Conservation (phyloP, 2,113 vertebrate species). For the Myrmecophaga tridactyla region DNA sequence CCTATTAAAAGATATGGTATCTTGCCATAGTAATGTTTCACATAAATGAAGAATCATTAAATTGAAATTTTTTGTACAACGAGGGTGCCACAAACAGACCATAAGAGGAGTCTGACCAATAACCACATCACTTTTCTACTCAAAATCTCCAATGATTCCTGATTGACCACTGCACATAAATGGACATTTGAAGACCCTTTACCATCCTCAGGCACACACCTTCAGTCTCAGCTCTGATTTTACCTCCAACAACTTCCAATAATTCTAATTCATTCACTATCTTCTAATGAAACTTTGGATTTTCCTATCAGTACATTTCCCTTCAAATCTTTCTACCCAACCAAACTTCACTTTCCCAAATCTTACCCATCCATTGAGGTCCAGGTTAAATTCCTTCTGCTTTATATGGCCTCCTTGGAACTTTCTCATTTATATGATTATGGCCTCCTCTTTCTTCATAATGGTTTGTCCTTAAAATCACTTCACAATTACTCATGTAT, state of each 20-base stretch:
- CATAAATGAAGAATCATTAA: constrained; percentile 38
- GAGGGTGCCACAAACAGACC: not conserved
- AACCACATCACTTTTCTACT: not conserved
- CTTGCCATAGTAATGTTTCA: constrained; percentile 13
- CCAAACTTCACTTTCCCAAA: not conserved
- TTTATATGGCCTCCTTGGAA: not conserved
- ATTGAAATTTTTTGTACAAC: constrained; percentile 18
- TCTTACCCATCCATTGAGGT: not conserved
- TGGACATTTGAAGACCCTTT: not conserved
- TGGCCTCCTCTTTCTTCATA: not conserved
- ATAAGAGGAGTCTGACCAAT: not conserved
- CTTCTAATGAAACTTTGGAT: not conserved
- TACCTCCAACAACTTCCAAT: not conserved
- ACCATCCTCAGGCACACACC: not conserved
- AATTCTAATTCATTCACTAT: not conserved
- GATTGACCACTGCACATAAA: not conserved
- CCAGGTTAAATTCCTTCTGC: not conserved
- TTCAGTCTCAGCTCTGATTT: too few species aligned
- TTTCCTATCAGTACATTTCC: not conserved
- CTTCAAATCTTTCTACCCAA: not conserved
- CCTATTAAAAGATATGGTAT: constrained; percentile 54
- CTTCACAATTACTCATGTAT: not conserved
- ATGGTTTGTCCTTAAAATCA: not conserved
- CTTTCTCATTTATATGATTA: not conserved
- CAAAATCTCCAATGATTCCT: not conserved